Percentiles rank a stretch among this genome's conserved stretches.
phyloP scores from a whole-genome alignment of 2,113 vertebrate genomes.

The Diadophis punctatus region DNA sequence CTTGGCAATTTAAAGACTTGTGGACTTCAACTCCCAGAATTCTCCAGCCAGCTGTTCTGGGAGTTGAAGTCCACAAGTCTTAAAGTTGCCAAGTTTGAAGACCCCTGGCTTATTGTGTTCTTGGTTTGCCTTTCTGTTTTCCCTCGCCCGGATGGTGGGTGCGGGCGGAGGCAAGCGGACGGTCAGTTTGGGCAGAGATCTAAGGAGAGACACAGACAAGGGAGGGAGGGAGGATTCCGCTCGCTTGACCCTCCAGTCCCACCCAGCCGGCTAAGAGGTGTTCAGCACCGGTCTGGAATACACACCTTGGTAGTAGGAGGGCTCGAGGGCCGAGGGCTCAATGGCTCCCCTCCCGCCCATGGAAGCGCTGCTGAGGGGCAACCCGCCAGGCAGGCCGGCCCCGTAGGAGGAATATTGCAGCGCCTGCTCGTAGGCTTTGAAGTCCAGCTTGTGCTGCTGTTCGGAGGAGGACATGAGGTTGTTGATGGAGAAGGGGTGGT shows the following conservation, averaged over 20 bases:
- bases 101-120: too few relatives aligned
- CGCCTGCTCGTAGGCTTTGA: conserved; percentile 95
- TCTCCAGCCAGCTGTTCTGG: too few relatives aligned
- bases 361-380: conserved; percentile 75
- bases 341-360: conserved; percentile 81
- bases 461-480: conserved; percentile 98
- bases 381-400: conserved; percentile 73
- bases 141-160: conserved; percentile 65
- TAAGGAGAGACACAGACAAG: too few relatives aligned
- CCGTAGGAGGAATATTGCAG: conserved; percentile 90
- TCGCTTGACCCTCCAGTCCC: not conserved
- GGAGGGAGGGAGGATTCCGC: not conserved
- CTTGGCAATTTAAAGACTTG: too few relatives aligned
- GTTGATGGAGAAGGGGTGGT: conserved; percentile 99
- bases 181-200: conserved; percentile 28
- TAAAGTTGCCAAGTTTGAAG: too few relatives aligned
- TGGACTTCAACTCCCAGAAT: too few relatives aligned
- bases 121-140: not conserved
- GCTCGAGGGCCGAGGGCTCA: conserved; percentile 89
- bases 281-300: conserved; percentile 97
- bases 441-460: conserved; percentile 98
- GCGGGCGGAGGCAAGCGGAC: not conserved
- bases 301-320: conserved; percentile 96
- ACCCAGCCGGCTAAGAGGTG: conserved; percentile 81
- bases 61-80: too few relatives aligned